Evolutionary conservation across 2,888 invertebrate species (phyloP), one percentile per base, ranked within the genome.

Genomic region (Uloborus plumipes): DNA sequence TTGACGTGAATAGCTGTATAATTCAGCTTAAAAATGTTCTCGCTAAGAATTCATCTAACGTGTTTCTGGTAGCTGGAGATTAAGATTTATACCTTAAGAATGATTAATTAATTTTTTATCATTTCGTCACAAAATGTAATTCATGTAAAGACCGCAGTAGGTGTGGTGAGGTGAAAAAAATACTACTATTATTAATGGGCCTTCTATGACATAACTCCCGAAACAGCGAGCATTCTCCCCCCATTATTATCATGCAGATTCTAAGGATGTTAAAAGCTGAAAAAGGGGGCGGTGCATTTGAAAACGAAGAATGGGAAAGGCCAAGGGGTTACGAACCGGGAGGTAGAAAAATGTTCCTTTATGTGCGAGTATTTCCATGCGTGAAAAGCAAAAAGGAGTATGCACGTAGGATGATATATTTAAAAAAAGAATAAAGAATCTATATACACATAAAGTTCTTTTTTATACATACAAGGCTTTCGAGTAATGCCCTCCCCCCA

Each of bases 351-450:
- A 64, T 70, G 58, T 62, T 59, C 73, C 65, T 66, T 79, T 79
- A 72, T 79, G 59, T 66, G 59, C 13, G 71, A 79, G 79, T 79
- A 73, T 79, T 73, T 79, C 72, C 72, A 79, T 53, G 79, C 79
- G 73, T 79, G 73, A 67, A 77, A 77, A 53, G 61, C 20, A 69
- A 76, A 77, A 79, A 79, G 79, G 73, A 79, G 79, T 78, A 71
- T 58, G 78, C 71, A 65, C 71, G 78, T 79, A 61, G 73, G 73
- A 73, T 73, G 79, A 79, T 79, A 73, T 79, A 73, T 79, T 79
- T 55, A 20, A 51, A 66, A 78, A 79, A 79, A 65, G 47, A 64
- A 70, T 49, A 70, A 51, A 59, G 50, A 55, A 51, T 47, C 58
- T 59, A 78, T 55, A 77, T 49, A 62, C 58, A 77, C 61, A 77